phyloP scores from a whole-genome alignment of 1,140 invertebrate genomes.

The Helicorthomorpha holstii region DNA sequence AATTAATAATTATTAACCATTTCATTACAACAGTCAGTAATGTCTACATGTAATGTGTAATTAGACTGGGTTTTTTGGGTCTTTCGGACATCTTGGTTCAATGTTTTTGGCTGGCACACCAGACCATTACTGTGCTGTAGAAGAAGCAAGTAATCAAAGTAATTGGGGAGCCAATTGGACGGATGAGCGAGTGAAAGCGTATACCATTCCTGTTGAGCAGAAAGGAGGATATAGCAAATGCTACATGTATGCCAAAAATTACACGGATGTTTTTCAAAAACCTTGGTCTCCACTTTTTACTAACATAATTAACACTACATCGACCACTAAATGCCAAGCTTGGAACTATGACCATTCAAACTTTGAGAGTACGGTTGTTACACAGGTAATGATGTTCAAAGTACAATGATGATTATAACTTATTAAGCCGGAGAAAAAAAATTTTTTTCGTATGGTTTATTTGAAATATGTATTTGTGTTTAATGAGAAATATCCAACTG shows the following conservation, averaged over 20 bases:
- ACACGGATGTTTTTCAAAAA: constrained; percentile 7
- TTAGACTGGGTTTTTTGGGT: constrained; percentile 34
- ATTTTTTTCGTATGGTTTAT: not conserved
- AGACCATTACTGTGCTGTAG: constrained; percentile 31
- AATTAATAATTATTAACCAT: too few species aligned
- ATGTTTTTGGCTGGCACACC: constrained; percentile 31
- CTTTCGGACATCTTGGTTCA: constrained; percentile 36
- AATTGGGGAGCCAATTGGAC: not conserved
- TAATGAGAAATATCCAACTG: not conserved
- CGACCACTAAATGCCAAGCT: constrained; percentile 6
- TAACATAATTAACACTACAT: not conserved
- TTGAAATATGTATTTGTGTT: not conserved
- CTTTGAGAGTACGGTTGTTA: constrained; percentile 12
- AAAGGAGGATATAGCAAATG: not conserved
- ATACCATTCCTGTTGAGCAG: not conserved
- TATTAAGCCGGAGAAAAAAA: too few species aligned
- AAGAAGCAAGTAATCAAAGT: constrained; percentile 18
- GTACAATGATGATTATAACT: not conserved
- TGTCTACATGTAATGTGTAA: too few species aligned
- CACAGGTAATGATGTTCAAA: constrained; percentile 5
- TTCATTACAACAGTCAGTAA: too few species aligned
- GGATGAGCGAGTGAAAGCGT: not conserved
- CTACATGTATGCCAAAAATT: constrained; percentile 19
- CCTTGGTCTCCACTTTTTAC: not conserved
- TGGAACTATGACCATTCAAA: constrained; percentile 11